A percentile compares a stretch with the other conserved stretches of the same genome.
Conservation (phyloP, 2,797 vertebrate genomes). For the Staurois parvus region DNA sequence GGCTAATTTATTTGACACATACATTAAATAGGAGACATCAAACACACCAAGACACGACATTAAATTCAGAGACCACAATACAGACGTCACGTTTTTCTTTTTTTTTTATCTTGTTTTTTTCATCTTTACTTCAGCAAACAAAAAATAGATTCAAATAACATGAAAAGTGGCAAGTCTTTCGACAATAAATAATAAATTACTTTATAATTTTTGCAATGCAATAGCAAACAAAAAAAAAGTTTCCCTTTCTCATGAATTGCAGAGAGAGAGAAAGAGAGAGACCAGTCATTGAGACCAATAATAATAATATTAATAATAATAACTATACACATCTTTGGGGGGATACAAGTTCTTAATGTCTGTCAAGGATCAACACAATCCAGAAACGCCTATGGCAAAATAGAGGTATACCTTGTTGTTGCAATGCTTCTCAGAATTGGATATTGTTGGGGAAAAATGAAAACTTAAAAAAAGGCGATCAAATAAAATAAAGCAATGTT, state of each 20-base stretch:
- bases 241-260: slow-evolving; percentile 79
- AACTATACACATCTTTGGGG: slow-evolving; percentile 97
- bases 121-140: slow-evolving; percentile 90
- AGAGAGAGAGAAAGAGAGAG: slow-evolving; percentile 75
- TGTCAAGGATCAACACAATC: slow-evolving; percentile 90
- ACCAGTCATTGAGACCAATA: slow-evolving; percentile 84
- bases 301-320: slow-evolving; percentile 34
- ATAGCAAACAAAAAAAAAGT: slow-evolving; percentile 85
- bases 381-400: slow-evolving; percentile 92
- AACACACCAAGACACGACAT: slow-evolving; percentile 79
- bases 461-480: slow-evolving; percentile 79
- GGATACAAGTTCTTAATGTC: slow-evolving; percentile 80
- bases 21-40: slow-evolving; percentile 76
- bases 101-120: slow-evolving; percentile 67
- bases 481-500: slow-evolving; percentile 71
- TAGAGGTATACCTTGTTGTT: slow-evolving; percentile 99
- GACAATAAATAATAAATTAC: slow-evolving; percentile 99
- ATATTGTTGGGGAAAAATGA: slow-evolving; percentile 76
- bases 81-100: slow-evolving; percentile 67
- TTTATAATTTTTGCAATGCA: slow-evolving; percentile 90
- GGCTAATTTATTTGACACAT: slow-evolving; percentile 81
- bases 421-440: slow-evolving; percentile 89
- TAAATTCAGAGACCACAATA: slow-evolving; percentile 87
- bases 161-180: slow-evolving; percentile 95
- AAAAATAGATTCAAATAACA: slow-evolving; percentile 84